Evolutionary conservation across 2,797 vertebrate genomes (phyloP).

Genomic region (Sebastiscus tertius): DNA sequence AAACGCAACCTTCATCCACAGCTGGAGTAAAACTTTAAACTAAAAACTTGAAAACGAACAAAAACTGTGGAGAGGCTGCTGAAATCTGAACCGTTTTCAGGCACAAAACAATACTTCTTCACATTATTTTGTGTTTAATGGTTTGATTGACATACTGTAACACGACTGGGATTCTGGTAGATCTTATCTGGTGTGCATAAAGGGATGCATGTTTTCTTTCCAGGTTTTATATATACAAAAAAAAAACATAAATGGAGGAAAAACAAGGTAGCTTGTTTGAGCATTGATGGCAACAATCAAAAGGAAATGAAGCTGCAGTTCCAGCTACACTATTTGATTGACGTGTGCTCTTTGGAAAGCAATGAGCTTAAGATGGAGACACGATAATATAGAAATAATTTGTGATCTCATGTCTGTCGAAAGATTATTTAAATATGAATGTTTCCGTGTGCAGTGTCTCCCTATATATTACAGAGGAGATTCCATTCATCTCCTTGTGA

Average conservation of each 20-base stretch:
- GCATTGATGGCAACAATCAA: not conserved
- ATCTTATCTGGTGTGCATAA: not conserved
- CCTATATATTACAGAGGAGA: not conserved
- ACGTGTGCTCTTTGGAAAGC: not conserved
- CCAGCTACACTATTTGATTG: not conserved
- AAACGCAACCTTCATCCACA: not conserved
- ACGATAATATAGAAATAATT: not conserved
- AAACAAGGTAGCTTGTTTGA: not conserved
- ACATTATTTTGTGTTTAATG: not conserved
- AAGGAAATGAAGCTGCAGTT: not conserved
- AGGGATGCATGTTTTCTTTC: not conserved
- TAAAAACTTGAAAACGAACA: not conserved
- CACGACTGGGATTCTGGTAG: not conserved
- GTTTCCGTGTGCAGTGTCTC: not conserved
- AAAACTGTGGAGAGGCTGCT: not conserved
- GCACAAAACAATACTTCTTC: not conserved
- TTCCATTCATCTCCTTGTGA: not conserved
- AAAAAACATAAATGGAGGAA: not conserved
- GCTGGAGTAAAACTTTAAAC: not conserved
- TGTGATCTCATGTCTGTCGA: not conserved
- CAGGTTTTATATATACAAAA: not conserved
- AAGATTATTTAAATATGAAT: not conserved
- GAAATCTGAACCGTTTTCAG: not conserved
- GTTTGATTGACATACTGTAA: not conserved
- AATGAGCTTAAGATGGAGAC: not conserved